These are phyloP conservation scores for Pachyramphus minor DNA, from an alignment of 2,113 vertebrate genomes.

Conservation along the genomic window DNA sequence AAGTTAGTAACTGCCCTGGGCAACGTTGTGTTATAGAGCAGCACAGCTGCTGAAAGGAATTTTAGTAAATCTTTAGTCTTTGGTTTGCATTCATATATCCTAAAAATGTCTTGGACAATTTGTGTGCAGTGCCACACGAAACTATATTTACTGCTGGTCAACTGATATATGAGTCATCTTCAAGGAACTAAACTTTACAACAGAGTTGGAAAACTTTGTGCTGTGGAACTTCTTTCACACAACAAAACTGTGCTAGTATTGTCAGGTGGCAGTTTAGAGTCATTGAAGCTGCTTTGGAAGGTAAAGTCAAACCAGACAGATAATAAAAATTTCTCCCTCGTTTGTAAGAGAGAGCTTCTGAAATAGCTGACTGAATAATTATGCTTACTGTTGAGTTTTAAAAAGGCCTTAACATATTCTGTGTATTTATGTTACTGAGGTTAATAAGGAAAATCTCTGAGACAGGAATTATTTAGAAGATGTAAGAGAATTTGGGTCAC, in stretches of 20 bases:
- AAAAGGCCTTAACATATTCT: not conserved
- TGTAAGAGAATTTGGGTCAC: not conserved
- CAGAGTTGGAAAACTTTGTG: not conserved
- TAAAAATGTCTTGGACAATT: not conserved
- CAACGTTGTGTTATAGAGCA: not conserved
- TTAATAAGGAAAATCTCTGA: not conserved
- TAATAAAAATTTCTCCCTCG: not conserved
- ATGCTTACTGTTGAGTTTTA: not conserved
- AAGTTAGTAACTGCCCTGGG: not conserved
- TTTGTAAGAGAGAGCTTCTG: not conserved
- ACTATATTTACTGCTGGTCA: not conserved
- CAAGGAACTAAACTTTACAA: not conserved
- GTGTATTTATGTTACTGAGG: not conserved
- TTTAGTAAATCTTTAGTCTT: not conserved
- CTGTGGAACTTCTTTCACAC: not conserved
- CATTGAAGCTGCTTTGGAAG: not conserved
- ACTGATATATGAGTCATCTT: not conserved
- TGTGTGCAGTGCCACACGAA: not conserved
- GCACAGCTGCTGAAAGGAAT: not conserved
- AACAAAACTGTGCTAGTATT: not conserved
- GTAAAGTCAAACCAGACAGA: not conserved
- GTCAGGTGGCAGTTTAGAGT: not conserved
- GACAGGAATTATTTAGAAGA: not conserved
- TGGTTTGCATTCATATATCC: not conserved
- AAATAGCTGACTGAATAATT: not conserved